Base-by-base conservation (phyloP, 92 coral and sea anemone species). In the Phenganax subtilis region DNA sequence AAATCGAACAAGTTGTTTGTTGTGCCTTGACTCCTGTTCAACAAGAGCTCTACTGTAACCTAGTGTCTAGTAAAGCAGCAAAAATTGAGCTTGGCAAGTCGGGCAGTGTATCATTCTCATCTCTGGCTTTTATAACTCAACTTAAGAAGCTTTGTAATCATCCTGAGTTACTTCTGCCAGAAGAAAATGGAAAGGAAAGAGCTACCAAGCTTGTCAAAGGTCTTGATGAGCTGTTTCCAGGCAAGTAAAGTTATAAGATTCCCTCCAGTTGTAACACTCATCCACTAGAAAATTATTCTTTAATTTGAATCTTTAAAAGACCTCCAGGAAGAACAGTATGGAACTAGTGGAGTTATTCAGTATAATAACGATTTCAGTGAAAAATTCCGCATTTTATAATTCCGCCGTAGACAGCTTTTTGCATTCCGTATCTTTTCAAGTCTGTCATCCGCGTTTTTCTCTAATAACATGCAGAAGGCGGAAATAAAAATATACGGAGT, bases 1-100 rank as follows among this genome's bases (percentile, higher is more conserved):
- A 85, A 91, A 97, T 93, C 64, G 98, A 91, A 70, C 98, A 93
- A 71, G 97, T 93, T 15, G 93, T 93, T 27, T 93, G 98, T 72
- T 93, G 98, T 81, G 87, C 86, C 9, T 82, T 93, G 61, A 93
- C 93, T 2, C 90, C 97, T 8, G 83, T 93, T 8, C 98, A 93
- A 71, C 72, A 86, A 15, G 84, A 89, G 70, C 88, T 93, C 31
- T 93, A 93, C 77, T 90, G 90, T 77, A 89, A 63, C 30, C 85
- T 93, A 14, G 90, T 93, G 25, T 89, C 90, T 75, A 89, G 93
- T 9, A 93, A 91, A 63, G 90, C 91, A 6, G 88, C 87, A 3
- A 86, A 86, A 44, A 87, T 88, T 81, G 89, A 91, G 70, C 79
- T 90, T 12, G 84, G 90, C 12, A 89, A 91, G 57, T 72, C 90